Percentiles rank a stretch among this genome's conserved stretches.
Conservation (phyloP, 2,797 vertebrate genomes). For the Pseudochaenichthys georgianus region DNA sequence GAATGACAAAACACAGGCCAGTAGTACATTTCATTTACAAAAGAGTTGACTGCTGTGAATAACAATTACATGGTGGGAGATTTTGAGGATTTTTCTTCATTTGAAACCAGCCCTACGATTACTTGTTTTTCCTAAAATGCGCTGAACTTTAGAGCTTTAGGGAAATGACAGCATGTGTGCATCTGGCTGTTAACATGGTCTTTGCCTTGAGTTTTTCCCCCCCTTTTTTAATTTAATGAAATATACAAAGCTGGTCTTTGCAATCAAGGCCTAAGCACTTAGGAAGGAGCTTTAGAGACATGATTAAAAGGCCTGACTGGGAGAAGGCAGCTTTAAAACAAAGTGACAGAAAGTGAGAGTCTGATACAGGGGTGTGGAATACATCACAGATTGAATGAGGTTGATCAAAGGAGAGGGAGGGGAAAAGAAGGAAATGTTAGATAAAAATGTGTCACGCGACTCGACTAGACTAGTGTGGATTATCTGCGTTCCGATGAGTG, state of each 20-base stretch:
- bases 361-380: slow-evolving; percentile 38
- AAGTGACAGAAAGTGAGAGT: slow-evolving; percentile 65
- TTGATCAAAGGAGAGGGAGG: slow-evolving; percentile 36
- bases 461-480: slow-evolving; percentile 39
- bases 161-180: slow-evolving; percentile 43
- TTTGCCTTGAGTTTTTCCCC: slow-evolving; percentile 41
- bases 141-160: slow-evolving; percentile 41
- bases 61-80: slow-evolving; percentile 15
- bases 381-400: slow-evolving; percentile 35
- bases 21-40: neutral
- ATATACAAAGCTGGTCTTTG: slow-evolving; percentile 79
- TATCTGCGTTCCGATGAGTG: slow-evolving; percentile 12
- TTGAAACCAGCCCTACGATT: slow-evolving; percentile 37
- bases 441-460: slow-evolving; percentile 33
- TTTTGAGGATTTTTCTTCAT: slow-evolving; percentile 39
- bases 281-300: slow-evolving; percentile 68
- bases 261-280: slow-evolving; percentile 79
- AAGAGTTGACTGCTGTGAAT: slow-evolving; percentile 18
- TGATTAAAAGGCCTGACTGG: slow-evolving; percentile 76
- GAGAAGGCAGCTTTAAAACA: slow-evolving; percentile 61
- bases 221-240: slow-evolving; percentile 80
- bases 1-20: slow-evolving; percentile 7
- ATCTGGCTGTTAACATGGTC: slow-evolving; percentile 58
- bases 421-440: slow-evolving; percentile 11
- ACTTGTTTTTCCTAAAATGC: slow-evolving; percentile 62